Evolutionary conservation across 2,113 vertebrate species (phyloP).

Genomic region (Bubo scandiacus): DNA sequence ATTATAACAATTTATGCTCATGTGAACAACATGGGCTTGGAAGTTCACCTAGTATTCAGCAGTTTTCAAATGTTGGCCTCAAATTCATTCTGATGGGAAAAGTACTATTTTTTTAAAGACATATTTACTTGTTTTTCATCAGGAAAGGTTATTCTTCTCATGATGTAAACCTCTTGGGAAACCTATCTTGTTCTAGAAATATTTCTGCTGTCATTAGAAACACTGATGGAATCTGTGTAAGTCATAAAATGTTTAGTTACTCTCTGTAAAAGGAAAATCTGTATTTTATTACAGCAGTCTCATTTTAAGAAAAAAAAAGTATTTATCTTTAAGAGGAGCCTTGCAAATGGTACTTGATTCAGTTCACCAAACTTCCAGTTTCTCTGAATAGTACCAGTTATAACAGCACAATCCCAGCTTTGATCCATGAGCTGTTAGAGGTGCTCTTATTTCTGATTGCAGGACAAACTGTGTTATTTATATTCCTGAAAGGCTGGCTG

Average conservation of each 20-base stretch:
- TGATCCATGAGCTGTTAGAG: background rate
- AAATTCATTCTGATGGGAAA: background rate
- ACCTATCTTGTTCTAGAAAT: slow-evolving; percentile 52
- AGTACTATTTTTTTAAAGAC: background rate
- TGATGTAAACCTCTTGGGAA: slow-evolving; percentile 35
- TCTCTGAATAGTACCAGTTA: background rate
- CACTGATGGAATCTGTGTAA: slow-evolving; percentile 56
- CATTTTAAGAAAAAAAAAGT: background rate
- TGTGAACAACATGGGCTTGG: background rate
- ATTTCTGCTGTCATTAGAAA: slow-evolving; percentile 67
- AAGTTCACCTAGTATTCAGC: background rate
- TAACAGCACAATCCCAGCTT: background rate
- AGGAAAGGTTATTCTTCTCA: slow-evolving; percentile 45
- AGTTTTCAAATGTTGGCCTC: background rate
- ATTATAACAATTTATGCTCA: background rate
- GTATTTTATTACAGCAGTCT: slow-evolving; percentile 28
- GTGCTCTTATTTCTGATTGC: background rate
- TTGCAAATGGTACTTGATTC: background rate
- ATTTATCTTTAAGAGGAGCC: background rate
- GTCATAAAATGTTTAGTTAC: slow-evolving; percentile 54
- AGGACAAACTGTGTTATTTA: background rate
- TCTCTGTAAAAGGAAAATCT: slow-evolving; percentile 47
- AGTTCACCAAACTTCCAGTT: background rate
- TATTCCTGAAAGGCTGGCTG: background rate
- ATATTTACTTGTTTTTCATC: slow-evolving; percentile 2